These are phyloP conservation scores for Pocillopora grandis DNA, from an alignment of 92 coral and sea anemone species.

Conservation along the genomic window DNA sequence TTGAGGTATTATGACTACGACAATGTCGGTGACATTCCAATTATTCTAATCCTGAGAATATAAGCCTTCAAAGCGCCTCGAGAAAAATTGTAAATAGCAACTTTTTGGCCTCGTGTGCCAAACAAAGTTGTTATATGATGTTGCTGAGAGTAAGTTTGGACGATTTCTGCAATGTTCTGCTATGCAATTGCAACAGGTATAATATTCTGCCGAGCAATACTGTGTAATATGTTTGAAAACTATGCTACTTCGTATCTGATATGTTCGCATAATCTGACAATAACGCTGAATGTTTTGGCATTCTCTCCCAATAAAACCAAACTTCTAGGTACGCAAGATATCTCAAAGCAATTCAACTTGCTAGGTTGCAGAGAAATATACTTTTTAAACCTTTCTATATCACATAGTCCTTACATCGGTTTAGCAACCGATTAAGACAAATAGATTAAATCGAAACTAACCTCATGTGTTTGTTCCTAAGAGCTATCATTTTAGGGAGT, in stretches of 20 bases:
- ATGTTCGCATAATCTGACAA: not conserved
- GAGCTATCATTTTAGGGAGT: not conserved
- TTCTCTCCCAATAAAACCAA: not conserved
- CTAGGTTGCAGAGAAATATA: not conserved
- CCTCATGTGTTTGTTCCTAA: not conserved
- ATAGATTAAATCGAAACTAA: conserved; percentile 7
- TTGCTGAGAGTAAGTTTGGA: not conserved
- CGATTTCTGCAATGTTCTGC: not conserved
- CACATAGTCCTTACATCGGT: not conserved
- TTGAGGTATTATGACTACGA: not conserved
- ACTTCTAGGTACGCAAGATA: not conserved
- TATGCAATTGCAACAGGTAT: not conserved
- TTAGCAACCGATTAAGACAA: conserved; percentile 1
- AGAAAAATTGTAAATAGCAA: conserved; percentile 3
- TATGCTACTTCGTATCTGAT: not conserved
- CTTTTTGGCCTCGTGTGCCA: not conserved
- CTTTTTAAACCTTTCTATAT: conserved; percentile 7
- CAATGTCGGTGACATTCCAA: conserved; percentile 13
- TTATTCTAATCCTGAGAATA: conserved; percentile 12
- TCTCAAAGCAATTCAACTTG: not conserved
- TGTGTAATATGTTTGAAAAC: not conserved
- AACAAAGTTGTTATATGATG: not conserved
- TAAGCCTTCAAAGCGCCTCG: conserved; percentile 12
- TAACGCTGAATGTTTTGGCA: not conserved
- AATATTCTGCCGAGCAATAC: not conserved